Conservation (phyloP, 1,140 invertebrate species). For the Papilio xuthus region DNA sequence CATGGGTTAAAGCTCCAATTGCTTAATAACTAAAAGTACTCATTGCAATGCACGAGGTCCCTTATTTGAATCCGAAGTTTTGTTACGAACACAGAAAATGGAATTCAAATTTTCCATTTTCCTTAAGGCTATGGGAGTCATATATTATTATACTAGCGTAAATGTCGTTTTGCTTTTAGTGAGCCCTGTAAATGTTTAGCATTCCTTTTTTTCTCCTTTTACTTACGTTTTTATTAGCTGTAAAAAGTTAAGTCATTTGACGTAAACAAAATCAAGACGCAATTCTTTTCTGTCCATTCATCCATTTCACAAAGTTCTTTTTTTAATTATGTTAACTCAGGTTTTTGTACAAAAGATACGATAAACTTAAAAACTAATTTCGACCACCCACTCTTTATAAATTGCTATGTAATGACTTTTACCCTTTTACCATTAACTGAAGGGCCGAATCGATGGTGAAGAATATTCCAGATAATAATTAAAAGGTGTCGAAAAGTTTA, state of each 20-base stretch:
- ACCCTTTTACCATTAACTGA: neutral
- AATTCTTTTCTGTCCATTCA: neutral
- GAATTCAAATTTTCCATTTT: neutral
- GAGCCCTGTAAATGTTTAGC: neutral
- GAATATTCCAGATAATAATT: slow-evolving; percentile 15
- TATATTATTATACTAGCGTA: neutral
- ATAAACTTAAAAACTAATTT: neutral
- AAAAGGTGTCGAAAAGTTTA: neutral
- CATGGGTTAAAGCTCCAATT: no score
- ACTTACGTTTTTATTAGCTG: neutral
- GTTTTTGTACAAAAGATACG: neutral
- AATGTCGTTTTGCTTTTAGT: neutral
- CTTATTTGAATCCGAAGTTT: neutral
- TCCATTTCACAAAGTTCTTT: neutral
- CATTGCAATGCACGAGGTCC: neutral
- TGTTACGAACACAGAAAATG: neutral
- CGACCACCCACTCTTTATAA: neutral
- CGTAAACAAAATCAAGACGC: neutral
- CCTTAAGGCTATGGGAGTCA: neutral
- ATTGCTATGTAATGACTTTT: slow-evolving; percentile 2
- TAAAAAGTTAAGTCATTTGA: neutral
- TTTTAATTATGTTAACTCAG: neutral
- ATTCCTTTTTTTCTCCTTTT: neutral
- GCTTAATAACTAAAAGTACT: no score
- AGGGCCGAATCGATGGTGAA: neutral